phyloP scores from a whole-genome alignment of 2,113 vertebrate species.

The Heterotilapia buettikoferi region DNA sequence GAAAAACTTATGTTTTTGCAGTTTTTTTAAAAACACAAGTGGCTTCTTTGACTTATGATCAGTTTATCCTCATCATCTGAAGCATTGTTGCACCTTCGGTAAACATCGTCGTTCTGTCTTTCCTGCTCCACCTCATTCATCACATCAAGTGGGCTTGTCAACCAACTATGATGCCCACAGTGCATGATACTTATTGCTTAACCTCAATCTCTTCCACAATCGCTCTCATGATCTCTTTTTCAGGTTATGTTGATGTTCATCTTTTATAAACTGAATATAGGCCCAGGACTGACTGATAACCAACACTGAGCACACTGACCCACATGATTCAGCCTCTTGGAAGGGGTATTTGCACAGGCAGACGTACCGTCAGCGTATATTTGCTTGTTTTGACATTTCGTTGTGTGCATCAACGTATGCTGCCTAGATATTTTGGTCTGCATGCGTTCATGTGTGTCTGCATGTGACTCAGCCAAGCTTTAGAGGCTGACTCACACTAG shows the following conservation, averaged over 20 bases:
- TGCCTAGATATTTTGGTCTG: not conserved
- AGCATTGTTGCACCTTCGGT: not conserved
- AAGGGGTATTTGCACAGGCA: not conserved
- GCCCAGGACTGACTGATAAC: not conserved
- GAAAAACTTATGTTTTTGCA: not conserved
- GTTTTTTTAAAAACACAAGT: not conserved
- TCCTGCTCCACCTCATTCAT: not conserved
- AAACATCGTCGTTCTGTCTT: not conserved
- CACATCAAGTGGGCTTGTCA: not conserved
- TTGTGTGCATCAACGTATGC: not conserved
- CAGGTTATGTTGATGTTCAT: not conserved
- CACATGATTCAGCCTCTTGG: conserved; percentile 56
- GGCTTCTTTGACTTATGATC: not conserved
- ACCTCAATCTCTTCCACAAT: not conserved
- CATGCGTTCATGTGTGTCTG: not conserved
- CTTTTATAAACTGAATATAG: not conserved
- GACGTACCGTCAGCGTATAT: not conserved
- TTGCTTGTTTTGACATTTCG: not conserved
- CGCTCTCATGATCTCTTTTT: not conserved
- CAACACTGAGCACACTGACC: conserved; percentile 66
- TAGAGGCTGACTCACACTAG: conserved; percentile 23
- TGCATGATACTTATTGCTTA: not conserved
- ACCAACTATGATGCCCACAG: not conserved
- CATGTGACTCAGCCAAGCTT: not conserved
- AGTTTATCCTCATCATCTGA: not conserved